Evolutionary conservation across 2,797 vertebrate species (phyloP).

Genomic region (Dendrocincla tyrannina): DNA sequence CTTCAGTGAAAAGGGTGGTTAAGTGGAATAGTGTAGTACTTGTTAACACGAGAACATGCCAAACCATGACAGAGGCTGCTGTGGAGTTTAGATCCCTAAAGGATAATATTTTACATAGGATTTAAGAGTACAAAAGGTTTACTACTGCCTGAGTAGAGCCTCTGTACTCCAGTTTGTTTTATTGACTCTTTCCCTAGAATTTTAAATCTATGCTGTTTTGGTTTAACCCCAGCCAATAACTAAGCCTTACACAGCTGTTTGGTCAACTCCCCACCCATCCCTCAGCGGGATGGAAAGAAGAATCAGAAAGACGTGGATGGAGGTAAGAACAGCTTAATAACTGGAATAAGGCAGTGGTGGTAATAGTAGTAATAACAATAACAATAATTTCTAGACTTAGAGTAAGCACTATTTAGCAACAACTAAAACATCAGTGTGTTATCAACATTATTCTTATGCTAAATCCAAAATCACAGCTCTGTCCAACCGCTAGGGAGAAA

Average conservation of each 20-base stretch:
- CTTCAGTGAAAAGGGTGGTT: not conserved
- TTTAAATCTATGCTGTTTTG: not conserved
- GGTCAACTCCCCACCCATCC: not conserved
- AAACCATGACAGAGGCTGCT: not conserved
- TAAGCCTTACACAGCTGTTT: not conserved
- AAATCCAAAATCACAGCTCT: not conserved
- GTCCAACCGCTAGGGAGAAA: not conserved
- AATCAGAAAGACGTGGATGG: not conserved
- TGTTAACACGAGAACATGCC: not conserved
- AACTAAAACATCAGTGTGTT: not conserved
- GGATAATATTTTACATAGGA: not conserved
- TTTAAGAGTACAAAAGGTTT: not conserved
- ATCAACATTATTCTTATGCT: not conserved
- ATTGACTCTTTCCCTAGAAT: not conserved
- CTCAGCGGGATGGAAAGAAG: not conserved
- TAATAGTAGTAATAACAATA: not conserved
- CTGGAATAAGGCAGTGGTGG: not conserved
- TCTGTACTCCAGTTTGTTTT: not conserved
- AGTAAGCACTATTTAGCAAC: not conserved
- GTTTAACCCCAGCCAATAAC: not conserved
- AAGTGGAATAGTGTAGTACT: not conserved
- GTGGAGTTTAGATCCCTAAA: not conserved
- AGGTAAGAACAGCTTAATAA: not conserved
- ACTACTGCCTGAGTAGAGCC: not conserved
- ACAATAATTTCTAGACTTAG: not conserved